These are phyloP conservation scores for Drosophila diplacantha DNA, from an alignment of 2,888 invertebrate genomes.

Conservation along the genomic window DNA sequence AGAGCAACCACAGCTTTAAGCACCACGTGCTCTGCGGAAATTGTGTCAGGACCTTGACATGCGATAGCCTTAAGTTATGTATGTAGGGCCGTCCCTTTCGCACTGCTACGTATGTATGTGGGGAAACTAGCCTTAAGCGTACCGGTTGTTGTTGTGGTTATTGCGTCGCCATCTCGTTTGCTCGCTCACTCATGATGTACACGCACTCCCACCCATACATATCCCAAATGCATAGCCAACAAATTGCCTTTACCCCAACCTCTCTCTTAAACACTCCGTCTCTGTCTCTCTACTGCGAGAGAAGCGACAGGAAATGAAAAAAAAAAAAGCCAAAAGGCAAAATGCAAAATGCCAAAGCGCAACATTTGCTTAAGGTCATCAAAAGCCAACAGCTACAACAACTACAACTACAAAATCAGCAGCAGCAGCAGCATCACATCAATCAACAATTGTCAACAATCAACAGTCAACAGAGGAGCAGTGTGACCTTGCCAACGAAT, in stretches of 20 bases:
- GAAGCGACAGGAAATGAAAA: constrained; percentile 23
- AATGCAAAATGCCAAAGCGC: constrained; percentile 19
- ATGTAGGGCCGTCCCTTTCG: constrained; percentile 29
- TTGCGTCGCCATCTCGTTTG: constrained; percentile 19
- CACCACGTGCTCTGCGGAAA: constrained; percentile 49
- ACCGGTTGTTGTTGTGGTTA: constrained; percentile 56
- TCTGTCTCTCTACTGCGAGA: constrained; percentile 27
- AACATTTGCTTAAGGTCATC: constrained; percentile 27
- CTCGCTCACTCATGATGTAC: constrained; percentile 1
- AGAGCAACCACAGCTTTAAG: constrained; percentile 19
- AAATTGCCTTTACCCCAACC: constrained; percentile 26
- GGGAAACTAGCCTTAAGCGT: constrained; percentile 42
- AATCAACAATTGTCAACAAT: constrained; percentile 40
- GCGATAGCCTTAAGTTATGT: constrained; percentile 44
- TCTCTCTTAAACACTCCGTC: constrained; percentile 3
- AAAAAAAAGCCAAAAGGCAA: constrained; percentile 19
- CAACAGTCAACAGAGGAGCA: constrained; percentile 30
- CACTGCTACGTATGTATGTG: constrained; percentile 16
- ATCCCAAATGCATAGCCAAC: constrained; percentile 57
- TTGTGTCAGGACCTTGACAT: constrained; percentile 67
- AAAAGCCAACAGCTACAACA: constrained; percentile 16
- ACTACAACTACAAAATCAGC: constrained; percentile 27
- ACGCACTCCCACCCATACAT: constrained; percentile 15
- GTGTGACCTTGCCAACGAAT: constrained; percentile 19
- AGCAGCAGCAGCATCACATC: constrained; percentile 34